Conservation (phyloP, 2,797 vertebrate genomes). For the Sebastes flavidus region DNA sequence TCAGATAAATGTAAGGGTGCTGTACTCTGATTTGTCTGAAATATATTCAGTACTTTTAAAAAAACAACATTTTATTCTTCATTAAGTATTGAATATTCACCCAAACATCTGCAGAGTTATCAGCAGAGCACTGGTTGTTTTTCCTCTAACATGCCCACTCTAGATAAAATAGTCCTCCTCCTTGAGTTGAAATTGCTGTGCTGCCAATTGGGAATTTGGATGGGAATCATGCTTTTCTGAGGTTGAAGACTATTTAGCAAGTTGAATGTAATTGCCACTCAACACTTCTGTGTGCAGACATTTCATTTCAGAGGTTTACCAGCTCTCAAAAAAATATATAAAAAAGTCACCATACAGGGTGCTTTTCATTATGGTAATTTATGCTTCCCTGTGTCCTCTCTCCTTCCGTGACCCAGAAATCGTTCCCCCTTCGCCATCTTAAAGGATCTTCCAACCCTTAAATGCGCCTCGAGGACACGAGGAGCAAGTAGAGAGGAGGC, state of each 20-base stretch:
- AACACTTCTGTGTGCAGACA: slow-evolving; percentile 42
- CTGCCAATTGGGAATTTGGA: slow-evolving; percentile 36
- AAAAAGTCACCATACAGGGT: slow-evolving; percentile 11
- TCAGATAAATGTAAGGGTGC: neutral
- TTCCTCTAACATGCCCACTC: slow-evolving; percentile 43
- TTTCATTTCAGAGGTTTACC: slow-evolving; percentile 53
- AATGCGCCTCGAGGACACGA: too few relatives aligned
- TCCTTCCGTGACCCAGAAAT: too few relatives aligned
- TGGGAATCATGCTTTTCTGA: slow-evolving; percentile 41
- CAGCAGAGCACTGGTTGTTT: slow-evolving; percentile 22
- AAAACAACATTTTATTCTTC: neutral
- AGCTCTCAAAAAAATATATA: neutral
- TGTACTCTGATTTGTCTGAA: neutral
- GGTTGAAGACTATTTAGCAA: slow-evolving; percentile 39
- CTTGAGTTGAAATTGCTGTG: slow-evolving; percentile 48
- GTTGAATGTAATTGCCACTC: slow-evolving; percentile 60
- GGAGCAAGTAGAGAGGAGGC: too few relatives aligned
- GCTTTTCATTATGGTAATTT: too few relatives aligned
- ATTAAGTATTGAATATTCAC: slow-evolving; percentile 1
- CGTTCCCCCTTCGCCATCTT: too few relatives aligned
- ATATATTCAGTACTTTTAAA: neutral
- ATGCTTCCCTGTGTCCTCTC: too few relatives aligned
- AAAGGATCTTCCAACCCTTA: too few relatives aligned
- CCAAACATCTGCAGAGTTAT: slow-evolving; percentile 1
- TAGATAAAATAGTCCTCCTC: slow-evolving; percentile 54